Evolutionary conservation across 92 coral and sea anemone genomes (phyloP), one percentile per base, ranked within the genome.

Genomic region (Porites lobata): DNA sequence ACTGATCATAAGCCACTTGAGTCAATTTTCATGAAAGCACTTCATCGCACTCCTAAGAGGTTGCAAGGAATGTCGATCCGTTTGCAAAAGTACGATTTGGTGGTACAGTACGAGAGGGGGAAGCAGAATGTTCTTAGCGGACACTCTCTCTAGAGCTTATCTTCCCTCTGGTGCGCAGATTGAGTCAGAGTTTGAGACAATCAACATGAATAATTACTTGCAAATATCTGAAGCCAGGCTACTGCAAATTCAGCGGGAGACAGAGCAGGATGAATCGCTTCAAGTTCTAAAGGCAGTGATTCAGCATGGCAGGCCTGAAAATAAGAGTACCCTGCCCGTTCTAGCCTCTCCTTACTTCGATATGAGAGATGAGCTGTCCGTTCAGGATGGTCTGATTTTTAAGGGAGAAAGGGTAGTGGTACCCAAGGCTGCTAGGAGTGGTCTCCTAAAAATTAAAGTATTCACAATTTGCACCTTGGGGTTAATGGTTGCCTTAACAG

Each of bases 321-420:
- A 87, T 51, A 70, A 80, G 69, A 56, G 29, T 11, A 57, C 67
- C 81, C 86, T 80, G 63, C 86, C 86, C 0, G 19, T 14, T 1
- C 22, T 56, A 2, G 76, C 64, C 73, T 78, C 65, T 51, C 87
- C 87, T 13, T 80, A 81, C 52, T 80, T 80, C 76, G 63, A 53
- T 50, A 72, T 72, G 58, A 56, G 87, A 22, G 83, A 81, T 21
- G 82, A 87, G 53, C 61, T 47, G 68, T 65, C 90, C 61, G 75
- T 87, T 50, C 76, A 87, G 62, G 81, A 79, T 70, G 91, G 86
- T 2, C 63, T 87, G 10, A 80, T 71, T 26, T 87, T 87, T 86
- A 68, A 80, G 72, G 80, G 91, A 0, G 71, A 79, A 62, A 58
- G 78, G 67, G 77, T 78, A 22, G 83, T 51, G 9, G 78, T 80